phyloP scores from a whole-genome alignment of 2,888 invertebrate genomes.

The Adelphocoris suturalis region DNA sequence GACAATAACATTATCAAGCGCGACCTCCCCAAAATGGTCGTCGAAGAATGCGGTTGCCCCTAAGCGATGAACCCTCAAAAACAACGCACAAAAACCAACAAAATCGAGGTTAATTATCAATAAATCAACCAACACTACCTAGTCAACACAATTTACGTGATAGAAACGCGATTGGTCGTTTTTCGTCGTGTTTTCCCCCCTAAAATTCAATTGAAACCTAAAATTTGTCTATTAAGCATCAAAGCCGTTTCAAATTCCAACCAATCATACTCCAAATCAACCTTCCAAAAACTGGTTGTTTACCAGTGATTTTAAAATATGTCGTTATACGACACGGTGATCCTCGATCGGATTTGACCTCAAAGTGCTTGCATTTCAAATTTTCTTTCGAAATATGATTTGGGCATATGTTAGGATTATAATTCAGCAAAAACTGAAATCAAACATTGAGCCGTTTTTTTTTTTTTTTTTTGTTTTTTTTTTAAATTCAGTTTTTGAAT shows the following conservation, averaged over 20 bases:
- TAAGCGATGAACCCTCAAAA: conserved; percentile 79
- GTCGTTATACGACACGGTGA: too few species aligned
- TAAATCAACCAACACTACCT: neutral
- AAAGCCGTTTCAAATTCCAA: neutral
- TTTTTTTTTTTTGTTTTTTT: too few species aligned
- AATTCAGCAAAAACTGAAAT: too few species aligned
- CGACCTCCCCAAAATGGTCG: conserved; percentile 96
- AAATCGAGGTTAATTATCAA: conserved; percentile 6
- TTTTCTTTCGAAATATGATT: too few species aligned
- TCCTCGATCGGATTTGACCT: too few species aligned
- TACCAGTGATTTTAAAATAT: too few species aligned
- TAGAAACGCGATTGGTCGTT: conserved; percentile 28
- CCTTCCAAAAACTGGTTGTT: too few species aligned
- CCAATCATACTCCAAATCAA: neutral
- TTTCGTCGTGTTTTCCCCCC: neutral
- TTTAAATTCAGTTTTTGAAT: too few species aligned
- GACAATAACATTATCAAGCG: conserved; percentile 95
- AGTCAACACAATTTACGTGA: neutral
- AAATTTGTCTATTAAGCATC: neutral
- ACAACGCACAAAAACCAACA: conserved; percentile 33
- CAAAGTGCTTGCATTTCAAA: too few species aligned
- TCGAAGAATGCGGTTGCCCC: conserved; percentile 96
- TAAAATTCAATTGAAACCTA: neutral
- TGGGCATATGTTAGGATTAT: too few species aligned
- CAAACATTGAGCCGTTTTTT: too few species aligned